Evolutionary conservation across 2,797 vertebrate genomes (phyloP).

Genomic region (Eutrigla gurnardus): DNA sequence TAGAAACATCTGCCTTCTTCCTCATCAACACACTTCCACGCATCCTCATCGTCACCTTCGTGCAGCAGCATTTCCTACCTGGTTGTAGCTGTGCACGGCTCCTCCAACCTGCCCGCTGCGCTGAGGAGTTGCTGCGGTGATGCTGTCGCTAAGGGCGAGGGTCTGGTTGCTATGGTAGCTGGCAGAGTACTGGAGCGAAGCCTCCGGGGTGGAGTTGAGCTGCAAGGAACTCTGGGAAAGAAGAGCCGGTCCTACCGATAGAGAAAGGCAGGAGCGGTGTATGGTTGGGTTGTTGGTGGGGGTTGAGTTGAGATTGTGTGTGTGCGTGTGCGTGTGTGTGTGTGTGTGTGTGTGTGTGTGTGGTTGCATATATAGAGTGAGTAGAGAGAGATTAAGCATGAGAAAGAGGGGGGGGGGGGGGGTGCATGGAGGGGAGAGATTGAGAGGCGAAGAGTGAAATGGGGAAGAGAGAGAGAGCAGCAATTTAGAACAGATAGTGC

Average conservation of each 20-base stretch:
- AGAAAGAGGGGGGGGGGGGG: slow-evolving; percentile 62
- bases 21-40: slow-evolving; percentile 4
- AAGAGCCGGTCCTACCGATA: slow-evolving; percentile 91
- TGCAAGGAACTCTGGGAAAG: slow-evolving; percentile 99
- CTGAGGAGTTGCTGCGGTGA: slow-evolving; percentile 87
- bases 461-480: slow-evolving; percentile 71
- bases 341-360: slow-evolving; percentile 11
- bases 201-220: slow-evolving; percentile 98
- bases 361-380: slow-evolving; percentile 51
- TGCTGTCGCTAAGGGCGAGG: slow-evolving; percentile 93
- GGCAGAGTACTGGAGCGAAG: slow-evolving; percentile 97
- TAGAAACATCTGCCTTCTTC: background rate
- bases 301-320: slow-evolving; percentile 65
- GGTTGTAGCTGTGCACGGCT: slow-evolving; percentile 95
- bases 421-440: slow-evolving; percentile 57
- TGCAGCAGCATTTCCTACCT: slow-evolving; percentile 85
- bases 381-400: slow-evolving; percentile 76
- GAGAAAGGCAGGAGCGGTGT: slow-evolving; percentile 69
- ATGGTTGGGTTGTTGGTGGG: slow-evolving; percentile 52
- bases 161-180: slow-evolving; percentile 99
- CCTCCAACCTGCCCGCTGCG: slow-evolving; percentile 90
- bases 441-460: slow-evolving; percentile 74
- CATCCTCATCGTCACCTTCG: slow-evolving; percentile 3
- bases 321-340: slow-evolving; percentile 45
- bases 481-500: slow-evolving; percentile 88